phyloP scores from a whole-genome alignment of 2,888 invertebrate species.

The Caenorhabditis auriculariae region DNA sequence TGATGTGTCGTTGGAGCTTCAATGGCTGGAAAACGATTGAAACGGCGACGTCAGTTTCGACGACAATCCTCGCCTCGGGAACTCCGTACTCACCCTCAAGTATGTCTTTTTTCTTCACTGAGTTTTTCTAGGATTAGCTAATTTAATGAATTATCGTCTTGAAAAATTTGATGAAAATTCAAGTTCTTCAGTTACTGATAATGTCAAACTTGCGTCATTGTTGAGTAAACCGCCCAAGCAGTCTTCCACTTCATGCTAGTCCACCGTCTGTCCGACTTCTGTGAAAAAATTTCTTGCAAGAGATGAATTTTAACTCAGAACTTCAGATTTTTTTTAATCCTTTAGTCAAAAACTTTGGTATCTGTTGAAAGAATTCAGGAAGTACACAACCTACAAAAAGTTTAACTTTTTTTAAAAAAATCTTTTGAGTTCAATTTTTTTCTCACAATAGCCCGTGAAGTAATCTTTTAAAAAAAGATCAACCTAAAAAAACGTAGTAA shows the following conservation, averaged over 20 bases:
- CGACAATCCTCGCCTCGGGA: slow-evolving; percentile 43
- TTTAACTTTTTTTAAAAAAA: too few relatives aligned
- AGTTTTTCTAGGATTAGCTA: not conserved
- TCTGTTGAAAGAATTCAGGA: too few relatives aligned
- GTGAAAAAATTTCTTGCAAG: too few relatives aligned
- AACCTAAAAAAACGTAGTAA: too few relatives aligned
- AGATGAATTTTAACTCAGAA: too few relatives aligned
- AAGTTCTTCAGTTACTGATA: not conserved
- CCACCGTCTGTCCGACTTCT: too few relatives aligned
- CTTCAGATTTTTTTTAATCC: slow-evolving; percentile 14
- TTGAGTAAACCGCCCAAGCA: slow-evolving; percentile 46
- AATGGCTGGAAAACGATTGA: slow-evolving; percentile 51
- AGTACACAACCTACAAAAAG: too few relatives aligned
- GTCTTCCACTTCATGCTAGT: slow-evolving; percentile 27
- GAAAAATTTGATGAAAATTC: not conserved
- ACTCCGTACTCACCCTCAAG: slow-evolving; percentile 41
- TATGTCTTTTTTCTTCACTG: not conserved
- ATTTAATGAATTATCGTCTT: not conserved
- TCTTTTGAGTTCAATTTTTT: too few relatives aligned
- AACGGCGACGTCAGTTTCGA: slow-evolving; percentile 46
- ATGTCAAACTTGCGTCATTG: slow-evolving; percentile 39
- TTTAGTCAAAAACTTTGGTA: too few relatives aligned
- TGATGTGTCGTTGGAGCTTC: slow-evolving; percentile 26
- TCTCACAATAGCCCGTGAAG: too few relatives aligned
- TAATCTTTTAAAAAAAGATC: too few relatives aligned